Base-by-base conservation (phyloP, 2,888 invertebrate species). In the Volucella bombylans region DNA sequence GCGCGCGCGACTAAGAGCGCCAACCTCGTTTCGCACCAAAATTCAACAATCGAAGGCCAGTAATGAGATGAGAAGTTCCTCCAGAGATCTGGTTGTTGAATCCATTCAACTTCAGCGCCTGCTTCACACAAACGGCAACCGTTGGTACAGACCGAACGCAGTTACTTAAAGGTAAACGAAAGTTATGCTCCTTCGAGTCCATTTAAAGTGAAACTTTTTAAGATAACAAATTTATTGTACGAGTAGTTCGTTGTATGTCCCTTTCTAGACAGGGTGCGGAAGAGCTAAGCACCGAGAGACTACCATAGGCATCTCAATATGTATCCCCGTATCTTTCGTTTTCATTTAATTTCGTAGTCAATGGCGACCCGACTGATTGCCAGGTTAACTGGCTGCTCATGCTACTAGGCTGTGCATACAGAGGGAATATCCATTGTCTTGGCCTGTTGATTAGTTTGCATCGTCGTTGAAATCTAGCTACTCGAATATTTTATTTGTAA, bases 181-280 rank as follows among this genome's bases (percentile, higher is more conserved):
- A 85, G 77, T 85, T 81, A 85, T 81, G 85, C 81, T 81, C 73
- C 85, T 77, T 77, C 77, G 81, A 73, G 72, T 86, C 81, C 81
- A 86, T 81, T 86, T 81, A 81, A 86, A 86, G 76, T 86, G 85
- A 86, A 86, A 81, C 81, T 86, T 81, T 80, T 86, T 81, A 73
- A 86, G 85, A 86, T 86, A 86, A 86, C 77, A 81, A 72, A 86
- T 86, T 86, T 86, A 81, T 86, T 81, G 77, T 69, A 68, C 31
- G 31, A 31, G 31, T 31, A 6, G 31, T 31, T 31, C 31, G 0
- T 31, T 6, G 57, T 59, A 54, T 43, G 68, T 65, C 50, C 57
- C 50, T 57, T 62, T 38, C 49, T 43, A 52, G 31, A 31, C 47
- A 65, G n/a, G n/a, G 61, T 39, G 54, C 41, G 38, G 55, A 39